Conservation (phyloP, 2,888 invertebrate genomes). For the Gymnosoma rotundatum region DNA sequence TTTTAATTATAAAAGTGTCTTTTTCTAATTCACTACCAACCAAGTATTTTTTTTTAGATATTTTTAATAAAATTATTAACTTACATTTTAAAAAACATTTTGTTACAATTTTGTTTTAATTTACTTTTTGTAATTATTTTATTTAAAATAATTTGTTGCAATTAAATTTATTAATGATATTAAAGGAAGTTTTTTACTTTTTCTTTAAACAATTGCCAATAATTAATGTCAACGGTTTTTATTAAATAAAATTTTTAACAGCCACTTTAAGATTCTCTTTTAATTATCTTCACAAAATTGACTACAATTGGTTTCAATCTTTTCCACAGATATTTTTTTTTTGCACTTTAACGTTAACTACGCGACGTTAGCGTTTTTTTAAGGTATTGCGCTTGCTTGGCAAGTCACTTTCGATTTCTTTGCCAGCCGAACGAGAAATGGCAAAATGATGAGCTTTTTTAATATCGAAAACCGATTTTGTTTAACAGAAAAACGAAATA, state of each 20-base stretch:
- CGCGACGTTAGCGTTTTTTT: constrained; percentile 50
- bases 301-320: background rate
- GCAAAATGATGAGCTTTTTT: constrained; percentile 80
- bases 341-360: constrained; percentile 55
- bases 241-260: constrained; percentile 53
- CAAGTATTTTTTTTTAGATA: background rate
- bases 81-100: constrained; percentile 71
- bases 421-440: constrained; percentile 81
- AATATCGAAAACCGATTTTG: constrained; percentile 77
- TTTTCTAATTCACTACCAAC: background rate
- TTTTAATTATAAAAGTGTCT: too few relatives aligned
- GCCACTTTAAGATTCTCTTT: constrained; percentile 43
- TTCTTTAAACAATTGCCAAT: constrained; percentile 63
- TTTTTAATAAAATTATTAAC: constrained; percentile 37
- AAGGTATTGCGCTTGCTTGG: constrained; percentile 75
- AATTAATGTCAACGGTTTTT: constrained; percentile 60
- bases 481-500: constrained; percentile 46
- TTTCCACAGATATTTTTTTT: background rate
- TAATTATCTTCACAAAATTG: background rate
- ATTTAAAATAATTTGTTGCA: constrained; percentile 9
- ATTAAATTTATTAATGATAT: background rate
- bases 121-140: background rate
- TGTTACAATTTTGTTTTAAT: constrained; percentile 14
- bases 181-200: constrained; percentile 50
- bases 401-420: constrained; percentile 81